Evolutionary conservation across 2,113 vertebrate species (phyloP).

Genomic region (Merops nubicus): DNA sequence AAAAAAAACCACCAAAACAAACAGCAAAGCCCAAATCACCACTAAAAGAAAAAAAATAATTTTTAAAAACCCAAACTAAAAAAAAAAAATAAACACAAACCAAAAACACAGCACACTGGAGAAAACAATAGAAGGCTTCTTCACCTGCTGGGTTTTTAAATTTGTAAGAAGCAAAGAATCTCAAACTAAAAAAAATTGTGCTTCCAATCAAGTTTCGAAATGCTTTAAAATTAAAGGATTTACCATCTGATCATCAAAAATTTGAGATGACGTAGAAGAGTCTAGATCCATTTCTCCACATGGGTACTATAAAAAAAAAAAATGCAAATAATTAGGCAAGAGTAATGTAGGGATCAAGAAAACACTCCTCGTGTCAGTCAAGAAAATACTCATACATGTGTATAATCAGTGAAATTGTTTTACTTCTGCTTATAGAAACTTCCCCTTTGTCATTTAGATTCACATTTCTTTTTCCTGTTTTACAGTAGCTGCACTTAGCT

Average conservation of each 20-base stretch:
- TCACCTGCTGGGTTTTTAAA: not conserved
- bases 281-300: conserved; percentile 60
- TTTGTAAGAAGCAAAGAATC: not conserved
- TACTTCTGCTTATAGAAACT: not conserved
- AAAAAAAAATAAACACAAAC: not conserved
- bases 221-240: conserved; percentile 15
- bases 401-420: not conserved
- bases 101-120: not conserved
- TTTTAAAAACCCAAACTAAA: not conserved
- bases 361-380: not conserved
- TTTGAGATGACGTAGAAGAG: conserved; percentile 66
- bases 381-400: not conserved
- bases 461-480: not conserved
- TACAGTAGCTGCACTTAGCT: not conserved
- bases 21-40: not conserved
- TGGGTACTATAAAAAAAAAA: conserved; percentile 44
- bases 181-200: not conserved
- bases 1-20: not conserved
- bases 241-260: conserved; percentile 73
- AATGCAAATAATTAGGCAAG: not conserved
- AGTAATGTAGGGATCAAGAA: not conserved
- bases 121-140: not conserved
- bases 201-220: not conserved
- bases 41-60: not conserved
- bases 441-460: not conserved